Evolutionary conservation across 2,888 invertebrate species (phyloP), one percentile per base, ranked within the genome.

Genomic region (Saturnia japonica): DNA sequence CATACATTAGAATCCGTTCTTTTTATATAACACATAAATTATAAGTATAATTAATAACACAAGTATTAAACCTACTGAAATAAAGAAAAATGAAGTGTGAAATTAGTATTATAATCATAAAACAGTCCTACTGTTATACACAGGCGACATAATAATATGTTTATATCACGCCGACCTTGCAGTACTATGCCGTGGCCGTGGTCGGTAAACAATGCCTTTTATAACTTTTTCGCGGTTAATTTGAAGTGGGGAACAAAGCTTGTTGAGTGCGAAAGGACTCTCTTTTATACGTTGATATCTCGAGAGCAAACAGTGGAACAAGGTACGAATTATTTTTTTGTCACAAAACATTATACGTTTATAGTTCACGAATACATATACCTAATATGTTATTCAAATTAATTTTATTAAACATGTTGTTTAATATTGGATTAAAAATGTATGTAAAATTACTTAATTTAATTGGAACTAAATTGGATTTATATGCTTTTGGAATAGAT

Each of bases 191-290:
- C 69, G 68, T 34, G 69, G 68, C 67, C 69, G 68, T 34, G 69
- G 68, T 47, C 19, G 34, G 64, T 16, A 64, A 64, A 64, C 64
- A 64, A 64, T 40, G 40, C 64, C 64, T 40, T 81, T 81, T 78
- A 77, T 73, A 79, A 80, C 77, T 80, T 83, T 81, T 80, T 80
- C 72, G 79, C 76, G 79, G 81, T 82, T 80, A 78, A 82, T 82
- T 85, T 80, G 75, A 80, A 78, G 79, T 74, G 71, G 71, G 68
- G 71, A 68, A 80, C 78, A 81, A 81, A 81, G 78, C 76, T 72
- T 64, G 64, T 57, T 70, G 70, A 74, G 72, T 69, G 47, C 68
- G 67, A 68, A 67, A 68, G 68, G 51, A 25, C 68, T 68, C 68
- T 68, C 54, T 45, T 68, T 68, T 68, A 68, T 68, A 19, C 45